Conservation (phyloP, 2,888 invertebrate species). For the Lacanobia oleracea region DNA sequence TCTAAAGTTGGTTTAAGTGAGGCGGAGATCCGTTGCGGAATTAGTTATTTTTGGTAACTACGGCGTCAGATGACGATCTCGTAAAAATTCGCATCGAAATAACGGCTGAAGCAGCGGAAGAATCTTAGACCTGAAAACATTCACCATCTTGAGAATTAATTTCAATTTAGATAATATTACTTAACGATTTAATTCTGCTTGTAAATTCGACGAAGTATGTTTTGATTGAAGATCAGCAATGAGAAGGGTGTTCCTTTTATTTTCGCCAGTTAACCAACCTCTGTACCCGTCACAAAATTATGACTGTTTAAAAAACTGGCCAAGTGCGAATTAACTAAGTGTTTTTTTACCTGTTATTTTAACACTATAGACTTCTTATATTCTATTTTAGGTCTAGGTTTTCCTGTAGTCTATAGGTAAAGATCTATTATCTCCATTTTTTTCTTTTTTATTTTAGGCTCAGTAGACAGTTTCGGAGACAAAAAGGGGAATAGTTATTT, state of each 20-base stretch:
- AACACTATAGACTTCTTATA: too few species aligned
- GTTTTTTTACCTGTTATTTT: too few species aligned
- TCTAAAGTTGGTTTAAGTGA: constrained; percentile 33
- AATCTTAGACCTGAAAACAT: not conserved
- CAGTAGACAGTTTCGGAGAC: too few species aligned
- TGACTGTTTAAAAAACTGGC: constrained; percentile 30
- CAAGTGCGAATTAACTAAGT: too few species aligned
- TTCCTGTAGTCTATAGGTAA: too few species aligned
- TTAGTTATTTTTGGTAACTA: constrained; percentile 37
- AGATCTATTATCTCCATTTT: too few species aligned
- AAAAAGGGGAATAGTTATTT: too few species aligned
- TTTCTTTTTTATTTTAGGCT: too few species aligned
- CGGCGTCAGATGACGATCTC: constrained; percentile 20
- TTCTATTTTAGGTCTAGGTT: too few species aligned
- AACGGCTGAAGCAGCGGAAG: not conserved
- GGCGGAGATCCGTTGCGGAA: constrained; percentile 5
- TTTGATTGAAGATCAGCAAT: constrained; percentile 26
- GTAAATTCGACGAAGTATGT: constrained; percentile 1
- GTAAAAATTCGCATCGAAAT: constrained; percentile 21
- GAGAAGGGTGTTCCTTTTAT: constrained; percentile 19
- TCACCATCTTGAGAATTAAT: constrained; percentile 2
- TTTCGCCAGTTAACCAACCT: constrained; percentile 16
- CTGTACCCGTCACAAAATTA: constrained; percentile 44
- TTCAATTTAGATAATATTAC: not conserved
- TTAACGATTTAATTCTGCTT: not conserved